These are phyloP conservation scores for Alviniconcha marisindica DNA, from an alignment of 1,140 invertebrate genomes.

Conservation along the genomic window DNA sequence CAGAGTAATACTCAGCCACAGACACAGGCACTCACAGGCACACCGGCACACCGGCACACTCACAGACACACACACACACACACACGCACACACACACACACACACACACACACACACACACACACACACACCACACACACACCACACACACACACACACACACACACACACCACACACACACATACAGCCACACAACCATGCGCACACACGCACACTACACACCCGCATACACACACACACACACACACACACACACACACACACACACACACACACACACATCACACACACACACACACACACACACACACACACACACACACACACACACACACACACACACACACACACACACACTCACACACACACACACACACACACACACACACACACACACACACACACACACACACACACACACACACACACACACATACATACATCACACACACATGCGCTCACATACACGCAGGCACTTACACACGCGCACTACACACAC, in stretches of 20 bases:
- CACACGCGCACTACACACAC: background rate
- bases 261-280: slow-evolving; percentile 19
- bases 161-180: background rate
- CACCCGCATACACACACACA: background rate
- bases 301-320: background rate
- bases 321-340: no score
- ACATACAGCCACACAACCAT: no score
- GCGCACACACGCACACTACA: slow-evolving; percentile 4
- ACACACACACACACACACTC: no score
- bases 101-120: background rate
- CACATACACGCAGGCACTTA: background rate
- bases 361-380: no score
- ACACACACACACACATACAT: slow-evolving; percentile 5
- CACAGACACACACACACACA: slow-evolving; percentile 13
- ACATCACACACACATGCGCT: background rate
- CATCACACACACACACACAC: slow-evolving; percentile 17
- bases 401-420: slow-evolving; percentile 8
- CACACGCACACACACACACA: background rate
- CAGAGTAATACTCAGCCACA: background rate
- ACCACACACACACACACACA: background rate
- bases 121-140: background rate
- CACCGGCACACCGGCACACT: background rate
- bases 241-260: slow-evolving; percentile 4
- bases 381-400: no score
- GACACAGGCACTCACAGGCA: background rate